Percentiles rank a stretch among this genome's conserved stretches.
Evolutionary conservation across 2,888 invertebrate species (phyloP).

Genomic region (Hoplodrina blanda): DNA sequence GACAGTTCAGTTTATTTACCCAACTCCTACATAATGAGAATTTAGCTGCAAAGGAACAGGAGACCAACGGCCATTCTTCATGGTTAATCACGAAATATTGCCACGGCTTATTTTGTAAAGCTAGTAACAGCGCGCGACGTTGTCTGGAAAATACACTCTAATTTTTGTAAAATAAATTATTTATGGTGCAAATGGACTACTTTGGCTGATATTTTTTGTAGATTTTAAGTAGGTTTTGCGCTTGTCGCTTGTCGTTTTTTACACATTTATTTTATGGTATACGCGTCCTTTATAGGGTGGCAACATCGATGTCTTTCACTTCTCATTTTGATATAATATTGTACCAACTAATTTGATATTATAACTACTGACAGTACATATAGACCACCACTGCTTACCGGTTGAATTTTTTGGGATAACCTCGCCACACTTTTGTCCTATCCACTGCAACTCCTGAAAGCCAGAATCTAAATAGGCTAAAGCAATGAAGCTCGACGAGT

Average conservation of each 20-base stretch:
- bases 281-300: too few species aligned
- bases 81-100: conserved; percentile 73
- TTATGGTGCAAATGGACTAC: not conserved
- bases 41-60: conserved; percentile 55
- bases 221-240: not conserved
- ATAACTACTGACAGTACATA: too few species aligned
- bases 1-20: conserved; percentile 56
- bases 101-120: conserved; percentile 62
- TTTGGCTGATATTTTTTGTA: not conserved
- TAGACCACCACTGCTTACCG: too few species aligned
- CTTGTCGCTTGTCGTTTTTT: not conserved
- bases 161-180: not conserved
- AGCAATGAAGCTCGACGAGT: too few species aligned
- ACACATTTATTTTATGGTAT: not conserved
- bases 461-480: too few species aligned
- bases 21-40: conserved; percentile 57
- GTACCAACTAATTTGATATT: too few species aligned
- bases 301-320: too few species aligned
- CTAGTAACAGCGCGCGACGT: conserved; percentile 18
- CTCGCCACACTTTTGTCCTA: too few species aligned
- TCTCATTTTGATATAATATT: too few species aligned
- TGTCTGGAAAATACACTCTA: not conserved
- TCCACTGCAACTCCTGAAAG: too few species aligned
- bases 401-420: too few species aligned
- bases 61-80: conserved; percentile 56